phyloP scores from a whole-genome alignment of 2,797 vertebrate species.

The Chaenodraco wilsoni region DNA sequence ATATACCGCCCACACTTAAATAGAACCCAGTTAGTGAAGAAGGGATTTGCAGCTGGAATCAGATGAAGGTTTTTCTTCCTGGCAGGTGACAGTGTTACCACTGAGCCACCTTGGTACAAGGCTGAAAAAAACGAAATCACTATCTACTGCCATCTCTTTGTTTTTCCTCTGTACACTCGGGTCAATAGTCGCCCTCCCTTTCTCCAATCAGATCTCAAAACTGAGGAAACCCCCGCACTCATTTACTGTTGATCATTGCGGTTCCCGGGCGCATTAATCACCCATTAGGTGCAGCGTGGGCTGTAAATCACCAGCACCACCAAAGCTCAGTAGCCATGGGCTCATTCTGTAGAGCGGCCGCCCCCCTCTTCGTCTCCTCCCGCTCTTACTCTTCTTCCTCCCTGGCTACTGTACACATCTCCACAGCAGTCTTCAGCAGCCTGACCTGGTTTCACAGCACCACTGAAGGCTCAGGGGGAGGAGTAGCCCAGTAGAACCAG shows the following conservation, averaged over 20 bases:
- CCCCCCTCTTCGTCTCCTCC: constrained; percentile 8
- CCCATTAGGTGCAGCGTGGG: constrained; percentile 33
- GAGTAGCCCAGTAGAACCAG: constrained; percentile 45
- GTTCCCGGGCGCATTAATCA: constrained; percentile 53
- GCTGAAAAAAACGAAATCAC: not conserved
- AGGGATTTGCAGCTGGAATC: not conserved
- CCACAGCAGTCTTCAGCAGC: constrained; percentile 45
- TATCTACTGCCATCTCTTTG: not conserved
- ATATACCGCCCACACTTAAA: no score
- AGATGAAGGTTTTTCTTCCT: constrained; percentile 12
- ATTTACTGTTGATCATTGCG: constrained; percentile 35
- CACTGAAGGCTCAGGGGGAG: constrained; percentile 48
- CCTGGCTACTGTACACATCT: constrained; percentile 58
- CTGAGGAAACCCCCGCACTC: constrained; percentile 28
- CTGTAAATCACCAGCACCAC: constrained; percentile 48
- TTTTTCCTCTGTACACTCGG: constrained; percentile 16
- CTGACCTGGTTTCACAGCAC: constrained; percentile 76
- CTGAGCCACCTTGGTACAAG: not conserved
- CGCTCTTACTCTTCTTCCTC: constrained; percentile 32
- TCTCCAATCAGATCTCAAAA: constrained; percentile 34
- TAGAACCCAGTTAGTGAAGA: not conserved
- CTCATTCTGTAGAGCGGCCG: constrained; percentile 23
- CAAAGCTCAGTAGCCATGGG: constrained; percentile 32
- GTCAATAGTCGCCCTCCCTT: constrained; percentile 34
- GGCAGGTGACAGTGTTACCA: constrained; percentile 2